A percentile compares a stretch with the other conserved stretches of the same genome.
These are phyloP conservation scores for Lepidocyrtoides sp. DNA, from an alignment of 2,888 invertebrate genomes.

Conservation along the genomic window DNA sequence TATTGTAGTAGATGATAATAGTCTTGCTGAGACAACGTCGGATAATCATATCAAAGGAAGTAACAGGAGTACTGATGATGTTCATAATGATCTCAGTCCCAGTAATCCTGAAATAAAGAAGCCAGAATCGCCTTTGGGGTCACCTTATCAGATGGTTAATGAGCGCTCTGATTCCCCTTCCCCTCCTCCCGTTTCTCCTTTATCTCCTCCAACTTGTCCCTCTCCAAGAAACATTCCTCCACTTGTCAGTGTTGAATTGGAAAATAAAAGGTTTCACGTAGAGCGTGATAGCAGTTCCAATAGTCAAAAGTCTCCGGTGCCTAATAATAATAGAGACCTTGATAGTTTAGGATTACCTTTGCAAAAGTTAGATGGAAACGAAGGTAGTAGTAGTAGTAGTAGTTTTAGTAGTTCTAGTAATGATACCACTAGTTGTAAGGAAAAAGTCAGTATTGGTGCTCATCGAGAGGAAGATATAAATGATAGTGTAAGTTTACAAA, in stretches of 20 bases:
- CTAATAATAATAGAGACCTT: background rate
- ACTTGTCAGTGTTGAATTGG: background rate
- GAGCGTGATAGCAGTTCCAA: background rate
- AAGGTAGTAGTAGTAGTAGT: background rate
- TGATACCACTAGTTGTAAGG: background rate
- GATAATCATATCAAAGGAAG: constrained; percentile 61
- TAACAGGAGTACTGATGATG: constrained; percentile 38
- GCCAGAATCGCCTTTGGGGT: background rate
- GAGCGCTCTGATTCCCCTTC: constrained; percentile 68
- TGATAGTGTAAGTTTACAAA: background rate
- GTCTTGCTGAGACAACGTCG: background rate
- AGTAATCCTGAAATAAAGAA: background rate
- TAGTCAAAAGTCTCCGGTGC: background rate
- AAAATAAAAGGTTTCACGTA: too few species aligned
- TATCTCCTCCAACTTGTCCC: too few species aligned
- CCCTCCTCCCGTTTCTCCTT: background rate
- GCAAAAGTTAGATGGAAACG: background rate
- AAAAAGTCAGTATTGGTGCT: background rate
- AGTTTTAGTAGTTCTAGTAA: too few species aligned
- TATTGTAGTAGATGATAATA: constrained; percentile 1
- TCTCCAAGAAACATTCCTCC: background rate
- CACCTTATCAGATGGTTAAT: background rate
- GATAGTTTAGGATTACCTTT: background rate
- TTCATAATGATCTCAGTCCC: constrained; percentile 70
- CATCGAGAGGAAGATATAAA: background rate